phyloP scores from a whole-genome alignment of 2,888 invertebrate species.

The Yponomeuta cagnagella region DNA sequence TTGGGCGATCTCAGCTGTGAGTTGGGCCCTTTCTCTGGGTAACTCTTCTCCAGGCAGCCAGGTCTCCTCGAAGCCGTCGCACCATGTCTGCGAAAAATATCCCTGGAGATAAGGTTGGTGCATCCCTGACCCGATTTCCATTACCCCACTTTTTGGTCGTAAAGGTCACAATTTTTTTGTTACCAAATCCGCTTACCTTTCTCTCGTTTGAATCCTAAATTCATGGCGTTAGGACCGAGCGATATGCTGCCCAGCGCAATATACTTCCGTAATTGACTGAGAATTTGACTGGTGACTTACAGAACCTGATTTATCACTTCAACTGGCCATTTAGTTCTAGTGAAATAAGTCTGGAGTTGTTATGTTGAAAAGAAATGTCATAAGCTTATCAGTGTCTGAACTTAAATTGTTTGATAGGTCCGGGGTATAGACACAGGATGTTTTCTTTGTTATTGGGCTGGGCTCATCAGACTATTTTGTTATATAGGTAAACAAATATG shows the following conservation, averaged over 20 bases:
- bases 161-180: conserved; percentile 57
- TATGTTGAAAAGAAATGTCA: background rate
- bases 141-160: conserved; percentile 28
- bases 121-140: conserved; percentile 45
- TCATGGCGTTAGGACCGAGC: background rate
- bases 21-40: conserved; percentile 73
- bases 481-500: background rate
- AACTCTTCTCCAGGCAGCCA: conserved; percentile 70
- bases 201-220: conserved; percentile 32
- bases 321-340: background rate
- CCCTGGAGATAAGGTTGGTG: conserved; percentile 88
- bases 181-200: conserved; percentile 46
- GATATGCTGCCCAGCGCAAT: background rate
- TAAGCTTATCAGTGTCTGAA: background rate
- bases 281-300: too few species aligned
- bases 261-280: background rate
- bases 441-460: background rate
- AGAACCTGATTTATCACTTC: too few species aligned
- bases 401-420: background rate
- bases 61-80: conserved; percentile 64
- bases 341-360: background rate
- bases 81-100: conserved; percentile 87
- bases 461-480: background rate
- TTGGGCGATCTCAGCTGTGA: conserved; percentile 67
- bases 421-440: background rate